Base-by-base conservation (phyloP, 37 sponge, comb jelly and placozoan species). In the Spongia lamella region DNA sequence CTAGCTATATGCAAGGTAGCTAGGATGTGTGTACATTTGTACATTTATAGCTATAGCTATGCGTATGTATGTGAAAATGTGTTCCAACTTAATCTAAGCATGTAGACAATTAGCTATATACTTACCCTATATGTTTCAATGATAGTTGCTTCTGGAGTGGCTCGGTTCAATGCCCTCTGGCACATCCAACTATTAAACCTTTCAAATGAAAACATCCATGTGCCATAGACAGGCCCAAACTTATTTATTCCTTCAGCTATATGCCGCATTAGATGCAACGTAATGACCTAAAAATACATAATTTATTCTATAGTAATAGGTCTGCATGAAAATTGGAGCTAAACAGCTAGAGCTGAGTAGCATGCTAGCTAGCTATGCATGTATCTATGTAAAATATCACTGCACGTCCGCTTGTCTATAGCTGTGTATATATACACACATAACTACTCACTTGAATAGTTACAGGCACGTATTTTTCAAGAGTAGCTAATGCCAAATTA, bases 201-300 rank as follows among this genome's bases (percentile, higher is more conserved):
- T 25, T 72, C 73, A 56, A 24, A 72, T 4, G 55, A 36, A 30
- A 56, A 72, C 73, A 72, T 72, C 73, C 73, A 72, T 32, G 73
- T 38, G 35, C 59, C 21, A 24, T 72, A 72, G 37, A 72, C 73
- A 38, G 73, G 73, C 2, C 73, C 73, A 57, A 56, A 72, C 14
- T 24, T 57, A 38, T 56, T 9, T 27, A 72, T 55, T 1, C 73
- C 59, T 7, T 27, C 59, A 4, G 36, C 37, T 59, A 72, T 33
- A 26, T 72, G 73, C 38, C 31, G 58, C 30, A 72, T 20, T 24
- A 72, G n/a, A 24, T 72, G 73, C 53, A 53, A 38, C 0, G 73
- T 72, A 22, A 72, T 72, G 38, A 52, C 73, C 58, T 70, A 9
- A 52, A 1, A 16, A 38, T 38, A n/a, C n/a, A n/a, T n/a, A n/a